Conservation (phyloP, 1,140 invertebrate genomes). For the Heliconius hermathena region DNA sequence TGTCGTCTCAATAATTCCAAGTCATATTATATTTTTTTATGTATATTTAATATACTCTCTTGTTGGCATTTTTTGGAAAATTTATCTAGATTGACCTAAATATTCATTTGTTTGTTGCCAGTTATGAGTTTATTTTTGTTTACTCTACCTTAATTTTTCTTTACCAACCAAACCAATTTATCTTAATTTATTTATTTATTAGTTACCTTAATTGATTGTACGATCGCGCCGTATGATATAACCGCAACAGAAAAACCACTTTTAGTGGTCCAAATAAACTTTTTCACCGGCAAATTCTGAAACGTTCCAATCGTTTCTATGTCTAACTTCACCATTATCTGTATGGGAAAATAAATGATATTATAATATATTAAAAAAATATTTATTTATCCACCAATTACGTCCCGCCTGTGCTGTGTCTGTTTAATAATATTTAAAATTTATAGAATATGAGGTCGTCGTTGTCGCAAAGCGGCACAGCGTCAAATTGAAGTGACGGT, state of each 20-base stretch:
- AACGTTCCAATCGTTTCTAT: slow-evolving; percentile 59
- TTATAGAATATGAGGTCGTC: neutral
- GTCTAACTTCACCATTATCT: slow-evolving; percentile 55
- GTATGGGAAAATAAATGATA: neutral
- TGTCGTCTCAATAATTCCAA: too few relatives aligned
- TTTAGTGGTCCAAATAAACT: slow-evolving; percentile 84
- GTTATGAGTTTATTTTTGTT: neutral
- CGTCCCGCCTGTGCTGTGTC: too few relatives aligned
- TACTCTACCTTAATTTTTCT: too few relatives aligned
- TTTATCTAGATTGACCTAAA: too few relatives aligned
- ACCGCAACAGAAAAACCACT: slow-evolving; percentile 84
- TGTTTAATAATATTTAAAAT: too few relatives aligned
- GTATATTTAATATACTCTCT: too few relatives aligned
- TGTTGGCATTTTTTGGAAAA: too few relatives aligned
- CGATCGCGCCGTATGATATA: slow-evolving; percentile 90
- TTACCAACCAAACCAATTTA: neutral
- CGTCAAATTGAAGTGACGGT: too few relatives aligned
- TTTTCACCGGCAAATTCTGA: slow-evolving; percentile 67
- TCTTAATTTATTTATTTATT: neutral
- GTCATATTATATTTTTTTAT: too few relatives aligned
- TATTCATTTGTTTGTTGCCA: too few relatives aligned
- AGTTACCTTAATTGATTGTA: slow-evolving; percentile 86
- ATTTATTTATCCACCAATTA: too few relatives aligned
- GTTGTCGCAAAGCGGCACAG: too few relatives aligned
- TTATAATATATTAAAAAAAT: neutral